These are phyloP conservation scores for Lepidurus packardi DNA, from an alignment of 1,140 invertebrate genomes.

Conservation along the genomic window DNA sequence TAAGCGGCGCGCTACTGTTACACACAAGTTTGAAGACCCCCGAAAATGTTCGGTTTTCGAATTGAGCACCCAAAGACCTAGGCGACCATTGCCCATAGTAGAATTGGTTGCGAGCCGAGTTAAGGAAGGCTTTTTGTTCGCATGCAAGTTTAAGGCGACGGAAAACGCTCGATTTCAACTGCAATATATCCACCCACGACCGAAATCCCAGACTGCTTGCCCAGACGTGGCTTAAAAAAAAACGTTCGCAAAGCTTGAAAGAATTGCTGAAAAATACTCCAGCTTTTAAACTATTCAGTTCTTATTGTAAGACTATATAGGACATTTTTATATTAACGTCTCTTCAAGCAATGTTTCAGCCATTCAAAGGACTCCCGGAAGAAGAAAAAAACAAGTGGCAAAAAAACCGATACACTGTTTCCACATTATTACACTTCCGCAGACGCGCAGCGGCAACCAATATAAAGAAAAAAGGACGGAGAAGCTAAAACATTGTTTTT, in stretches of 20 bases:
- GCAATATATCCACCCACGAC: neutral
- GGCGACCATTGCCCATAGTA: neutral
- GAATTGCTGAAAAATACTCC: neutral
- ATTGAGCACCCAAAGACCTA: no score
- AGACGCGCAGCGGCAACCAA: neutral
- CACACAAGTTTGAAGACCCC: no score
- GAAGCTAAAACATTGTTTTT: neutral
- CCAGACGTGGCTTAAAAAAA: neutral
- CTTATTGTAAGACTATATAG: neutral
- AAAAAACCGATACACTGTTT: neutral
- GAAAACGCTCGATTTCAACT: neutral
- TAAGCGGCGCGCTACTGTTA: no score
- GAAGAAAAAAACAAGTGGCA: neutral
- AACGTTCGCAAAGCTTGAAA: neutral
- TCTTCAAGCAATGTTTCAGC: neutral
- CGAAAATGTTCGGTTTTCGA: no score
- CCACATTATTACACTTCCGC: constrained; percentile 4
- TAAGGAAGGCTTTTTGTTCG: neutral
- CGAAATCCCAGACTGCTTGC: neutral
- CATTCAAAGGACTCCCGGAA: neutral
- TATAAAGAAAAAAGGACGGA: neutral
- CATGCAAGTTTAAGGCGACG: neutral
- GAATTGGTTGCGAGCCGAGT: neutral
- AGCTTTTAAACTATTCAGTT: neutral
- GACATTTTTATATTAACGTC: no score